Percentiles rank a stretch among this genome's conserved stretches.
phyloP scores from a whole-genome alignment of 1,140 invertebrate genomes.

The Euschistus heros region DNA sequence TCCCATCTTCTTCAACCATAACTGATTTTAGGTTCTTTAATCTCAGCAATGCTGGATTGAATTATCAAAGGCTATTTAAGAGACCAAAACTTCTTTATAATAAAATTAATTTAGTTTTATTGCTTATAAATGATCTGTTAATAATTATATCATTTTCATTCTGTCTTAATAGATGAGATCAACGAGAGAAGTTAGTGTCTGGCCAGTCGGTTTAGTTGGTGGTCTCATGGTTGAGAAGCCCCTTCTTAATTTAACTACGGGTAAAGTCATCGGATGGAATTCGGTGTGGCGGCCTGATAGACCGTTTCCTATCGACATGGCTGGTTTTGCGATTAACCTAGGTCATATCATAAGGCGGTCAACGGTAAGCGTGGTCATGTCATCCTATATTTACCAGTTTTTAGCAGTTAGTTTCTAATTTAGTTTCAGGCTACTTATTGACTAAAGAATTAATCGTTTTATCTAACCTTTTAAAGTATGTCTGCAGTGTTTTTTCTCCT shows the following conservation, averaged over 20 bases:
- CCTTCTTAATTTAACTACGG: slow-evolving; percentile 48
- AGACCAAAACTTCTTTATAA: neutral
- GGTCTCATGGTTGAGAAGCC: slow-evolving; percentile 79
- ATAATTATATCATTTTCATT: too few relatives aligned
- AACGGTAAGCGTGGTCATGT: slow-evolving; percentile 34
- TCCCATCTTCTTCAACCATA: too few relatives aligned
- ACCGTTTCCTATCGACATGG: slow-evolving; percentile 96
- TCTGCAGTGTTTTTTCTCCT: too few relatives aligned
- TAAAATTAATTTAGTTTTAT: neutral
- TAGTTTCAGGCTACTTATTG: too few relatives aligned
- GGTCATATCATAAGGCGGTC: slow-evolving; percentile 63
- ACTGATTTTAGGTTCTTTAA: neutral
- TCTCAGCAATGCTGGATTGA: neutral
- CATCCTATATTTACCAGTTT: neutral
- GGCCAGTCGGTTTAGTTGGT: slow-evolving; percentile 94
- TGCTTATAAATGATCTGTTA: neutral
- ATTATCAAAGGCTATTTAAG: neutral
- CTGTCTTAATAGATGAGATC: slow-evolving; percentile 38
- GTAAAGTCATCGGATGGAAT: slow-evolving; percentile 72
- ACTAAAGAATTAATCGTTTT: too few relatives aligned
- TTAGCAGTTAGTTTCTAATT: too few relatives aligned
- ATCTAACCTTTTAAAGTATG: too few relatives aligned
- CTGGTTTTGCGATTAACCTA: slow-evolving; percentile 90
- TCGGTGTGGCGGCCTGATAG: slow-evolving; percentile 77
- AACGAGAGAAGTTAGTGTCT: slow-evolving; percentile 82